Evolutionary conservation across 2,888 invertebrate genomes (phyloP).

Genomic region (Didymodactylos carnosus): DNA sequence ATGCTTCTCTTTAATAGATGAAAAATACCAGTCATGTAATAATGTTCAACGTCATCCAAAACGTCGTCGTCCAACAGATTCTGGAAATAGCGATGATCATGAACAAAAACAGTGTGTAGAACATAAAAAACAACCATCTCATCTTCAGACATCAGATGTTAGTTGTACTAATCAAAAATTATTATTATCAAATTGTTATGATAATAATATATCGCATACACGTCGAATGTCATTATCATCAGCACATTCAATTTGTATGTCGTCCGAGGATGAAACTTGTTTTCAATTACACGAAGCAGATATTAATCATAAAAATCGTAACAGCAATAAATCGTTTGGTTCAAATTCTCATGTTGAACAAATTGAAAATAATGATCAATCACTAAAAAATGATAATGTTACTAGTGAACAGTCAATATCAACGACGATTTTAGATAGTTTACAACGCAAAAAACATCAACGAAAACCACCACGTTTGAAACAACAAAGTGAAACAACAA

Average conservation of each 20-base stretch:
- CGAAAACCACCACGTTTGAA: neutral
- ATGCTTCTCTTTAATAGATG: neutral
- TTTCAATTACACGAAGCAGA: too few species aligned
- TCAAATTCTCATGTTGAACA: too few species aligned
- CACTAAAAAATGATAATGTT: neutral
- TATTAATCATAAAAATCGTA: neutral
- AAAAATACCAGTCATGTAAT: neutral
- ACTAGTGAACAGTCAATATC: neutral
- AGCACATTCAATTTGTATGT: neutral
- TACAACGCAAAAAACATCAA: neutral
- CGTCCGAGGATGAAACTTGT: neutral
- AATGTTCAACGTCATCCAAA: neutral
- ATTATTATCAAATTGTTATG: too few species aligned
- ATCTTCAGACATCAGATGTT: neutral
- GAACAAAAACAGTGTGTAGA: neutral
- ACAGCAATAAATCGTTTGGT: neutral
- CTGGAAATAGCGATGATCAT: neutral
- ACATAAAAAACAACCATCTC: neutral
- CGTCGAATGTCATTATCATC: neutral
- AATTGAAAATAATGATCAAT: neutral
- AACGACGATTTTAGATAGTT: neutral
- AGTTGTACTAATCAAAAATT: too few species aligned
- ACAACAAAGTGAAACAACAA: neutral
- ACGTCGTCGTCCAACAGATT: neutral
- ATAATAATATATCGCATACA: neutral